Percentiles rank a stretch among this genome's conserved stretches.
Conservation (phyloP, 2,113 vertebrate genomes). For the Eretmodus cyanostictus region DNA sequence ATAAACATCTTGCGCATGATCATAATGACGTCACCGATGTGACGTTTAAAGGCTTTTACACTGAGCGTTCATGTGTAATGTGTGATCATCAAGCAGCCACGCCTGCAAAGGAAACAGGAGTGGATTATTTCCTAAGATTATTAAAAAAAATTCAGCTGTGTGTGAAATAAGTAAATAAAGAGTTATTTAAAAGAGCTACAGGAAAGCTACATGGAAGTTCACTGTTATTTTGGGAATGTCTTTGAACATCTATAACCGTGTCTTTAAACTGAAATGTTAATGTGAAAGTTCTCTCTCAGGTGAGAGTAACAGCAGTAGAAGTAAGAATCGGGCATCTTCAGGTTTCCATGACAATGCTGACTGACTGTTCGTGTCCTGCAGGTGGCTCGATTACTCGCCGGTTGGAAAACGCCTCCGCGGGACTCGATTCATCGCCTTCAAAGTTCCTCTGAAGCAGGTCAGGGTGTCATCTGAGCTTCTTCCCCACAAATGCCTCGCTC, state of each 20-base stretch:
- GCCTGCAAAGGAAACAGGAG: background rate
- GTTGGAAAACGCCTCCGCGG: slow-evolving; percentile 79
- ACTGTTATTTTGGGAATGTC: background rate
- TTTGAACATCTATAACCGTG: background rate
- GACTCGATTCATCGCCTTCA: slow-evolving; percentile 88
- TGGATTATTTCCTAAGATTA: background rate
- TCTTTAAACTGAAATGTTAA: background rate
- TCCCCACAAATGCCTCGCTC: background rate
- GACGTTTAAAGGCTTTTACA: background rate
- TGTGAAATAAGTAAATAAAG: background rate
- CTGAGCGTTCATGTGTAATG: background rate
- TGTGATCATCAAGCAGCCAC: background rate
- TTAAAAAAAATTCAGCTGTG: accelerated
- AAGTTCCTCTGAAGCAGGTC: slow-evolving; percentile 85
- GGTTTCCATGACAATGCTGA: background rate
- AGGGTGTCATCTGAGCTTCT: background rate
- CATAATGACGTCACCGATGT: background rate
- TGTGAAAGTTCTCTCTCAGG: background rate
- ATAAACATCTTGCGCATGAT: background rate
- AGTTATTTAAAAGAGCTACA: background rate
- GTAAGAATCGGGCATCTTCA: background rate
- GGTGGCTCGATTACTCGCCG: slow-evolving; percentile 80
- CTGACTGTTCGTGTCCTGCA: background rate
- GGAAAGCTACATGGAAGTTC: background rate
- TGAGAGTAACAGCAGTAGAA: background rate